Evolutionary conservation across 2,113 vertebrate genomes (phyloP).

Genomic region (Callaeas wilsoni): DNA sequence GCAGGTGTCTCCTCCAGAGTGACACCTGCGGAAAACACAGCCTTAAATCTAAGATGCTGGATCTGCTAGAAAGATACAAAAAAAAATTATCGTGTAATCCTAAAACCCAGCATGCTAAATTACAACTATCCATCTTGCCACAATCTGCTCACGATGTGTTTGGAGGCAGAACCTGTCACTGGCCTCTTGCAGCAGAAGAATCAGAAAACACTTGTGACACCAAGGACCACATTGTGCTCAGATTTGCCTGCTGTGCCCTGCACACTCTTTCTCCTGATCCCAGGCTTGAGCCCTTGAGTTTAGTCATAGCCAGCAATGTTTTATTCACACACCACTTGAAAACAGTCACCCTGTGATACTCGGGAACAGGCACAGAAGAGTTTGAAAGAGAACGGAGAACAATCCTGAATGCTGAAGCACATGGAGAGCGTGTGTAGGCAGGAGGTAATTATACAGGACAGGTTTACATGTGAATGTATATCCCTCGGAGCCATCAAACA

Average conservation of each 20-base stretch:
- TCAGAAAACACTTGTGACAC: background rate
- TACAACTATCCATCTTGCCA: background rate
- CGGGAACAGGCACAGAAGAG: background rate
- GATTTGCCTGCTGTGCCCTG: background rate
- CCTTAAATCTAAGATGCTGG: background rate
- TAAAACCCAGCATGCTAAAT: background rate
- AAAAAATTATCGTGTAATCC: background rate
- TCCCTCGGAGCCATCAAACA: background rate
- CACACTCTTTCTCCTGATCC: background rate
- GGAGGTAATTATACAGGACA: constrained; percentile 20
- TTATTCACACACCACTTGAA: constrained; percentile 15
- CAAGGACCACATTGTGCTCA: background rate
- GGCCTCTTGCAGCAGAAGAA: background rate
- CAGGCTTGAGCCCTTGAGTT: background rate
- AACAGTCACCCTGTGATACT: background rate
- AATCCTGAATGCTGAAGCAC: background rate
- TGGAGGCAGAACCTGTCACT: background rate
- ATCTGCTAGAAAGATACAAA: background rate
- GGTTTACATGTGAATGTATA: background rate
- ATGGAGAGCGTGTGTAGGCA: background rate
- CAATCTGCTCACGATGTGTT: fast-evolving
- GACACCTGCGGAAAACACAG: background rate
- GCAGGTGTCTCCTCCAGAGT: background rate
- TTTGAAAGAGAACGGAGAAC: background rate
- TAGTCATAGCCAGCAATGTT: background rate